These are phyloP conservation scores for Anneissia japonica DNA, from an alignment of 35 echinoderm and acorn worm genomes.

Conservation along the genomic window DNA sequence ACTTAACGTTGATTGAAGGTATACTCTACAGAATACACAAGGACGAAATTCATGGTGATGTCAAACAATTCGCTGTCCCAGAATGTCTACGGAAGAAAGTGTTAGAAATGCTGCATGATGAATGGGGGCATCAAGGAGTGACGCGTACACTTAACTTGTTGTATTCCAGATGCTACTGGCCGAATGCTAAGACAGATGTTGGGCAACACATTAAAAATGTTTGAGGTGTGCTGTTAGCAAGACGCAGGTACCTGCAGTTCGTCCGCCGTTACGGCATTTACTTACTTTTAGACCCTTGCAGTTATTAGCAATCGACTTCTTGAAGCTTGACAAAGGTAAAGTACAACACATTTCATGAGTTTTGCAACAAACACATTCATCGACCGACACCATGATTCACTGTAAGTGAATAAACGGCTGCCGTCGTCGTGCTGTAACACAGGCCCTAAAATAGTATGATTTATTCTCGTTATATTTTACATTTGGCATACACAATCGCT, in stretches of 20 bases:
- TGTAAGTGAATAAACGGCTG: too few species aligned
- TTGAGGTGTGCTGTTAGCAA: slow-evolving; percentile 7
- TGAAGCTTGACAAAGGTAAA: not conserved
- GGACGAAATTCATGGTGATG: not conserved
- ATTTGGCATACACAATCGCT: too few species aligned
- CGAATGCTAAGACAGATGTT: not conserved
- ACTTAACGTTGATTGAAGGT: not conserved
- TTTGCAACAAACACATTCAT: too few species aligned
- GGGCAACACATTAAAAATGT: not conserved
- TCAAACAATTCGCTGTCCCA: not conserved
- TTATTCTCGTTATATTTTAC: too few species aligned
- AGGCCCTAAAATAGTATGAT: too few species aligned
- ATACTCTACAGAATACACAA: slow-evolving; percentile 5
- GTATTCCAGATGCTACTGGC: slow-evolving; percentile 19
- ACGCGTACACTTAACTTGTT: slow-evolving; percentile 4
- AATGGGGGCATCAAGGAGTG: slow-evolving; percentile 36
- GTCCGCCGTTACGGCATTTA: slow-evolving; percentile 5
- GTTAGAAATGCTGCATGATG: slow-evolving; percentile 13
- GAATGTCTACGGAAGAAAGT: not conserved
- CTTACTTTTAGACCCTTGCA: slow-evolving; percentile 13
- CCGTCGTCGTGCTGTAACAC: too few species aligned
- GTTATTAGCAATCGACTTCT: not conserved
- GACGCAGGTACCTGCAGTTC: not conserved
- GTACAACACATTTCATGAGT: too few species aligned
- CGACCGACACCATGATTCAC: too few species aligned